phyloP scores from a whole-genome alignment of 2,888 invertebrate species.

The Phania funesta region DNA sequence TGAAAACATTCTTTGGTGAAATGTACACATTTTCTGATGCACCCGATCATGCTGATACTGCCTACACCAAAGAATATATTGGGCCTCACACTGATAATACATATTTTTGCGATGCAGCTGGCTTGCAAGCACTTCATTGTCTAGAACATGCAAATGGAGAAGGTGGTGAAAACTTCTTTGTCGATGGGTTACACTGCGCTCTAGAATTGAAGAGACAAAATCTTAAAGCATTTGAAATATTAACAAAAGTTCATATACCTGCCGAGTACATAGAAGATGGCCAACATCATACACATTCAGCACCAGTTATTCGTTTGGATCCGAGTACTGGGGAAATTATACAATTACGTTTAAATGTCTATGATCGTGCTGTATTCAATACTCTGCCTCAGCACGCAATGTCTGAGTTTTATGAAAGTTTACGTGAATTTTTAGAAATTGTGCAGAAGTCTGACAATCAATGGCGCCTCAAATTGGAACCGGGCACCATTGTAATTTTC shows the following conservation, averaged over 20 bases:
- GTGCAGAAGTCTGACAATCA: constrained; percentile 81
- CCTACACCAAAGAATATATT: constrained; percentile 85
- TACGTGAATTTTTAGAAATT: constrained; percentile 82
- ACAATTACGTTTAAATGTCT: constrained; percentile 87
- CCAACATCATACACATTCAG: constrained; percentile 82
- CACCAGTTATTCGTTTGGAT: constrained; percentile 83
- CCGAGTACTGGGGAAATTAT: constrained; percentile 82
- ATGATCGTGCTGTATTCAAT: constrained; percentile 85
- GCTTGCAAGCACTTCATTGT: constrained; percentile 84
- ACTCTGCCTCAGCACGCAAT: constrained; percentile 82
- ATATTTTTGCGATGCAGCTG: constrained; percentile 88
- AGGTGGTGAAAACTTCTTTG: constrained; percentile 88
- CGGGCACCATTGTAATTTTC: constrained; percentile 87
- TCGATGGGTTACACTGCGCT: constrained; percentile 88
- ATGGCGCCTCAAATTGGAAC: constrained; percentile 84
- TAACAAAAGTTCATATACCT: constrained; percentile 83
- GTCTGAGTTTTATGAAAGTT: constrained; percentile 83
- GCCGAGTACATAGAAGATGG: constrained; percentile 85
- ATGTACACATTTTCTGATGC: constrained; percentile 86
- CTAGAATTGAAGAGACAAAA: constrained; percentile 81
- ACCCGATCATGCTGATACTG: constrained; percentile 85
- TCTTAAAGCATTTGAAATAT: constrained; percentile 83
- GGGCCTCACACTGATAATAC: constrained; percentile 90
- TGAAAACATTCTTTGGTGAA: constrained; percentile 87
- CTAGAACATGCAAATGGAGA: constrained; percentile 81